Conservation (phyloP, 2,888 invertebrate genomes). For the Drosophila affinis region DNA sequence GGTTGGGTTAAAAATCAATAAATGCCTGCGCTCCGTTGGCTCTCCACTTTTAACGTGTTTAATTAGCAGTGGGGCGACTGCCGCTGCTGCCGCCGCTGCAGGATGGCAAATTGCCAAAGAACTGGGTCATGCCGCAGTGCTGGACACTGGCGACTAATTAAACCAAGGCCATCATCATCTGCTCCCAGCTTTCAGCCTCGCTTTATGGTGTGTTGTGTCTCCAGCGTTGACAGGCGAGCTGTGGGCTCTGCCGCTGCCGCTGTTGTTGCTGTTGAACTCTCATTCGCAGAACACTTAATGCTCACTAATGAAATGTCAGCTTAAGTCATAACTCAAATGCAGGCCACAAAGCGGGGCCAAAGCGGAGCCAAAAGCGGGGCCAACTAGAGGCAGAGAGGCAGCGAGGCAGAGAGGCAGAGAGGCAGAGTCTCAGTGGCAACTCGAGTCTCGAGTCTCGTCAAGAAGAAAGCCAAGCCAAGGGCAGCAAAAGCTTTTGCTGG, state of each 20-base stretch:
- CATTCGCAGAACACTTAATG: slow-evolving; percentile 77
- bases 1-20: slow-evolving; percentile 44
- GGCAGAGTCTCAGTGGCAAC: no score
- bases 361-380: slow-evolving; percentile 20
- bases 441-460: no score
- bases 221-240: slow-evolving; percentile 31
- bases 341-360: slow-evolving; percentile 37
- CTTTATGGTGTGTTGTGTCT: slow-evolving; percentile 11
- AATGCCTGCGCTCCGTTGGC: slow-evolving; percentile 39
- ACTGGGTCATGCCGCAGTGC: slow-evolving; percentile 61
- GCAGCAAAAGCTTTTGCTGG: slow-evolving; percentile 7
- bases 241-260: slow-evolving; percentile 6
- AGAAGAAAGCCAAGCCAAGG: no score
- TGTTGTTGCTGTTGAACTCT: slow-evolving; percentile 64
- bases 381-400: neutral
- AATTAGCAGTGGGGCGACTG: slow-evolving; percentile 45
- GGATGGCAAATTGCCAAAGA: slow-evolving; percentile 37
- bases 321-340: slow-evolving; percentile 82
- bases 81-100: neutral
- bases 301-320: slow-evolving; percentile 82
- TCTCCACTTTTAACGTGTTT: slow-evolving; percentile 56
- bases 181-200: neutral
- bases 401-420: no score
- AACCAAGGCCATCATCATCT: slow-evolving; percentile 48
- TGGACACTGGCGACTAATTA: slow-evolving; percentile 59